Base-by-base conservation (phyloP, 2,113 vertebrate species). In the Chlorodrepanis virens region DNA sequence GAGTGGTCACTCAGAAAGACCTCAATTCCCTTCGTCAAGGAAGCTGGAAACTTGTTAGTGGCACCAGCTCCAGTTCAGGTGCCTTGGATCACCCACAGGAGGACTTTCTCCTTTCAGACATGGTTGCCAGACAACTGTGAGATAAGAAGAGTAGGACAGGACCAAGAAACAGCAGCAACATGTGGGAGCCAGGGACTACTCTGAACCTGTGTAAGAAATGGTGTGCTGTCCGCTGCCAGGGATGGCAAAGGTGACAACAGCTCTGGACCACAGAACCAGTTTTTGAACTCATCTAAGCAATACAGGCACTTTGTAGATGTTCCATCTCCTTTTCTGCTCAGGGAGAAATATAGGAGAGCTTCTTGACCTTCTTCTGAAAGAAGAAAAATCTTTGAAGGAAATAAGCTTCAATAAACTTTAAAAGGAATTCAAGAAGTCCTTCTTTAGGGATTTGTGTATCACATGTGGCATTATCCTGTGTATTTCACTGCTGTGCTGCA, bases 371-470 rank as follows among this genome's bases (percentile, higher is more conserved):
- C n/a, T 89, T 14, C 70, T 90, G 68, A 83, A 90, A 60, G 57
- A 83, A 72, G 15, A 83, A 82, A 92, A 77, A 39, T 45, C 44
- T 89, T 90, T 74, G 79, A 93, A 95, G 71, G 64, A 90, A 92
- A 80, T 65, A 93, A 80, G 79, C 71, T 94, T 90, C 94, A 90
- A 90, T 35, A 80, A 93, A 95, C 53, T 72, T 63, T 20, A 86
- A 91, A 86, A 77, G 63, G 85, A 92, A 74, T 80, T 83, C 68
- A 88, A 82, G 81, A 94, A 89, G 52, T 64, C 52, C 89, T 74
- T 87, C 93, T 87, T 80, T 19, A 44, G 79, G 52, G 85, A 80
- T 91, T 93, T 95, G 60, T 78, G 44, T 52, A 74, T 96, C 87
- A 49, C n/a, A 11, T 75, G 67, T 90, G 39, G 71, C 0, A 0